Evolutionary conservation across 1,140 invertebrate species (phyloP).

Genomic region (Leptoteleia sp.): DNA sequence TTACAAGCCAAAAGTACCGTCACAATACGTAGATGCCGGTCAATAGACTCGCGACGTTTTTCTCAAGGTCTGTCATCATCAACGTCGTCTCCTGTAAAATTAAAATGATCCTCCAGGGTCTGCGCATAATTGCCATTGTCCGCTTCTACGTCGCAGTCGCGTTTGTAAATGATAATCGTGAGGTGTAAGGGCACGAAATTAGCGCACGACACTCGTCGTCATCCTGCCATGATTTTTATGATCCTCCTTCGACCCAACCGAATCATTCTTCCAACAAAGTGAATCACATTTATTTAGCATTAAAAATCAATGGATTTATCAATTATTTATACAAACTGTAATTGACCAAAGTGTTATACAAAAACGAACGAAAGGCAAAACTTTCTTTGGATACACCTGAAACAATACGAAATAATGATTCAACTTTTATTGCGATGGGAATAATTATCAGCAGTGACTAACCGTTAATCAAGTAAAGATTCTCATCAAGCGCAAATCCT

Average conservation of each 20-base stretch:
- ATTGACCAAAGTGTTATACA: constrained; percentile 3
- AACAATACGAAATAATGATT: constrained; percentile 30
- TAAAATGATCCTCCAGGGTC: constrained; percentile 46
- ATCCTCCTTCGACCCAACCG: no score
- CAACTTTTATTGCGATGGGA: constrained; percentile 20
- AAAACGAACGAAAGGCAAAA: constrained; percentile 16
- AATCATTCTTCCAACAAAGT: no score
- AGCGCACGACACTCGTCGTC: not conserved
- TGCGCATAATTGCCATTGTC: constrained; percentile 49
- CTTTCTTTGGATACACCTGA: constrained; percentile 16
- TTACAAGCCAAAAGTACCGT: constrained; percentile 61
- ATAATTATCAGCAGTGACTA: constrained; percentile 49
- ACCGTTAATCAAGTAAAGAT: constrained; percentile 35
- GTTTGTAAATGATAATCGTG: constrained; percentile 1
- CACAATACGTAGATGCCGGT: constrained; percentile 23
- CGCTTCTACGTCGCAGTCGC: not conserved
- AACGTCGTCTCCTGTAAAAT: constrained; percentile 47
- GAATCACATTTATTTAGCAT: no score
- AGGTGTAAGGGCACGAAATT: not conserved
- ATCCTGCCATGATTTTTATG: no score
- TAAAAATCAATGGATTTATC: no score
- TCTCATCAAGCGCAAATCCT: constrained; percentile 26
- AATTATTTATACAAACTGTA: no score
- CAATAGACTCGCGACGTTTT: constrained; percentile 34
- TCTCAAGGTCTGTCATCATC: constrained; percentile 51